Evolutionary conservation across 2,113 vertebrate genomes (phyloP), one percentile per base, ranked within the genome.

Genomic region (Caranx melampygus): DNA sequence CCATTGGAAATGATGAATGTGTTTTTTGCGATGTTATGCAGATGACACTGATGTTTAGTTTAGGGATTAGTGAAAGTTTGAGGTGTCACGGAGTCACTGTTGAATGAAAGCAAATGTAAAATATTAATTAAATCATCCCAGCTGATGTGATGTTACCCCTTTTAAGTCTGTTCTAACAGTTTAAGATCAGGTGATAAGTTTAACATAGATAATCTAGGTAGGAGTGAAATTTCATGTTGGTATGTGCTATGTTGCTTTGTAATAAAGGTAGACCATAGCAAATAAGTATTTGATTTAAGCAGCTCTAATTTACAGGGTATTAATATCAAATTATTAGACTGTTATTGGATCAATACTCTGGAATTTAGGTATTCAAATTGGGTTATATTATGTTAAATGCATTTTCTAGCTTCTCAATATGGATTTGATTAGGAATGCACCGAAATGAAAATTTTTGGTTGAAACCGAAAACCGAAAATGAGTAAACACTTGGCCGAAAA

Each of bases 1-100:
- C 62, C 7, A 47, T 26, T 26, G 26, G 26, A 12, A 40, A 55
- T 26, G 7, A 35, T 58, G 26, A 68, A 47, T 66, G 20, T 37
- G 8, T 72, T 18, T 45, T 5, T 5, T 78, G 44, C 3, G 9
- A 26, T 59, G 21, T 60, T 78, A 70, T 66, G 79, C 79, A 71
- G 66, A 83, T 52, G 72, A 33, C 0, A 21, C 9, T n/a, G 5
- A 0, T 8, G 7, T 68, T 3, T 63, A 49, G 18, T 64, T 3
- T 67, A 75, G 20, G 26, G 42, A 21, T 66, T 70, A 67, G 61
- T 40, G 2, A 62, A 10, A 59, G 34, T 60, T 59, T 33, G n/a
- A 35, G 9, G 6, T 68, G 13, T 45, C 12, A 5, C 13, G 65
- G 60, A 52, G 37, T 3, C 55, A 16, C 14, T 42, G n/a, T 20